phyloP scores from a whole-genome alignment of 2,797 vertebrate genomes.

The Anguilla marmorata region DNA sequence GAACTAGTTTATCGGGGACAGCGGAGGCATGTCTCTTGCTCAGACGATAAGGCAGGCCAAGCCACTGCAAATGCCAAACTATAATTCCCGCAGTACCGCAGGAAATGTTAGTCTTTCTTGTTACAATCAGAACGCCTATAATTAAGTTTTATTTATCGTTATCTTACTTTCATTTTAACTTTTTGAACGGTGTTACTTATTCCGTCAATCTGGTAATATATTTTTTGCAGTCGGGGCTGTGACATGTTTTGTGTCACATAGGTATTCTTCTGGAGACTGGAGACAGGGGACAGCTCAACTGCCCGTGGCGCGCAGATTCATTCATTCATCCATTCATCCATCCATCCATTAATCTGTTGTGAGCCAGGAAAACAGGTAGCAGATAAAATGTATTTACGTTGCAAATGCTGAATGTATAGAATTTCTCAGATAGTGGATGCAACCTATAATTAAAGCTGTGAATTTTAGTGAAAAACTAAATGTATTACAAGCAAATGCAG shows the following conservation, averaged over 20 bases:
- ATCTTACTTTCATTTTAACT: slow-evolving; percentile 72
- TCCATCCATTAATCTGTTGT: slow-evolving; percentile 43
- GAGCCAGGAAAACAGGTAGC: slow-evolving; percentile 71
- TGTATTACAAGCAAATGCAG: not conserved
- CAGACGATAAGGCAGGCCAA: not conserved
- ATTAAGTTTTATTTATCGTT: slow-evolving; percentile 4
- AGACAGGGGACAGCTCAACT: not conserved
- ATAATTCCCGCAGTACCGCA: slow-evolving; percentile 55
- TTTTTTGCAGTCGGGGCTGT: not conserved
- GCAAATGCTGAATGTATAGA: not conserved
- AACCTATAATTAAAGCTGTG: not conserved
- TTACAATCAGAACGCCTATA: slow-evolving; percentile 50
- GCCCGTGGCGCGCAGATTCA: no score
- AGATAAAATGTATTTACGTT: not conserved
- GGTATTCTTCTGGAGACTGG: not conserved
- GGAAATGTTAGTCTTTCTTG: rapidly evolving
- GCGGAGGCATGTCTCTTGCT: not conserved
- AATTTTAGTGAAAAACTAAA: not conserved
- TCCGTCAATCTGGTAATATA: slow-evolving; percentile 7
- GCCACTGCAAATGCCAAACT: slow-evolving; percentile 41
- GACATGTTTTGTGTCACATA: not conserved
- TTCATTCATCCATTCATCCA: no score
- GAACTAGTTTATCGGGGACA: not conserved
- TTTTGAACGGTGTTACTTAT: slow-evolving; percentile 53
- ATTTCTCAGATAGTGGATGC: no score